A percentile compares a stretch with the other conserved stretches of the same genome.
Conservation (phyloP, 2,113 vertebrate genomes). For the Dicaeum eximium region DNA sequence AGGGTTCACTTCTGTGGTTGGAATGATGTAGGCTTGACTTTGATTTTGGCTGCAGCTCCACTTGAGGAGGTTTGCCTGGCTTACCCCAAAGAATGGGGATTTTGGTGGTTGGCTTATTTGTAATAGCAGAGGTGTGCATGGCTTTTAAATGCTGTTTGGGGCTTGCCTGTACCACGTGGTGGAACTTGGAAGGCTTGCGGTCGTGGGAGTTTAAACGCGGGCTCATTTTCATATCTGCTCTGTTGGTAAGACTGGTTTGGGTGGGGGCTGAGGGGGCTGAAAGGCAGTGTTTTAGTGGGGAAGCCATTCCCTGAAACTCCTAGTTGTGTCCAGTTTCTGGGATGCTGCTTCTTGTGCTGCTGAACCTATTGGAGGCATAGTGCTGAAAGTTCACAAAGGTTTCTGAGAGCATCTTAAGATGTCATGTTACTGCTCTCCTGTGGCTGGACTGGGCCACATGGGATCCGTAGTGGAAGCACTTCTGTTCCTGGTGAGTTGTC, state of each 20-base stretch:
- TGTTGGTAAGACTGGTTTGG: not conserved
- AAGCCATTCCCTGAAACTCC: not conserved
- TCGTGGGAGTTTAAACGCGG: fast-evolving
- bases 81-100: not conserved
- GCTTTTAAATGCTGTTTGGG: not conserved
- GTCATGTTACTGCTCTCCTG: fast-evolving
- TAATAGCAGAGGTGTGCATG: not conserved
- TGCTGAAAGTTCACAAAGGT: fast-evolving
- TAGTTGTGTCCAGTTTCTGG: not conserved
- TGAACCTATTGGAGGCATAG: not conserved
- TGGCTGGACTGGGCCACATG: not conserved
- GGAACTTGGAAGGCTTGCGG: not conserved
- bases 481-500: not conserved
- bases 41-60: not conserved
- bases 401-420: not conserved
- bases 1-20: not conserved
- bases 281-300: not conserved
- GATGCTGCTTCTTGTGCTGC: not conserved
- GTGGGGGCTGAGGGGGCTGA: not conserved
- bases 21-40: not conserved
- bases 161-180: not conserved
- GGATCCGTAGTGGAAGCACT: not conserved
- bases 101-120: not conserved
- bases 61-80: not conserved
- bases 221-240: not conserved